Conservation (phyloP, 2,888 invertebrate species). For the Melolontha melolontha region DNA sequence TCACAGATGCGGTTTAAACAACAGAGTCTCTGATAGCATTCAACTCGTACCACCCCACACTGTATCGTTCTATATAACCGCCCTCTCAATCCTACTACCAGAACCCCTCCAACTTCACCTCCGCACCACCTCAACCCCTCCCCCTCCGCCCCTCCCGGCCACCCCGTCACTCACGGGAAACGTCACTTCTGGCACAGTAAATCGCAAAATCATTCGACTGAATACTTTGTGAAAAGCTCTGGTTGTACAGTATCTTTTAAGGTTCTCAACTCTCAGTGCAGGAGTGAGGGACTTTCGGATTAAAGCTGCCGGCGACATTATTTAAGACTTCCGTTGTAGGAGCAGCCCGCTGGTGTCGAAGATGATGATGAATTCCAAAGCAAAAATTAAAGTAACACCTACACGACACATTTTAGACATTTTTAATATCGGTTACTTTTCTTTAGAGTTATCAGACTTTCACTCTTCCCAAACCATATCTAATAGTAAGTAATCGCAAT, state of each 20-base stretch:
- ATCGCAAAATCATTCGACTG: constrained; percentile 60
- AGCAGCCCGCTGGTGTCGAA: too few species aligned
- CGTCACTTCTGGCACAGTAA: constrained; percentile 58
- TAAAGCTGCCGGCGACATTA: constrained; percentile 41
- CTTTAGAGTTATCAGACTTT: too few species aligned
- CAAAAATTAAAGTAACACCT: too few species aligned
- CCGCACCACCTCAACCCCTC: constrained; percentile 36
- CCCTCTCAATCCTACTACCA: constrained; percentile 19
- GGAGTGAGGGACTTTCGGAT: constrained; percentile 38
- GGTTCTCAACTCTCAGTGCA: constrained; percentile 41
- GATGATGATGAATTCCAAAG: too few species aligned
- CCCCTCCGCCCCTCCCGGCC: constrained; percentile 51
- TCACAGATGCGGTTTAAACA: constrained; percentile 61
- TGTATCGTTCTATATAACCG: constrained; percentile 37
- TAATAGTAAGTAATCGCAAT: too few species aligned
- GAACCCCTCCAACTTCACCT: constrained; percentile 10
- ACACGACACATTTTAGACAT: too few species aligned
- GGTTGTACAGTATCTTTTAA: constrained; percentile 55
- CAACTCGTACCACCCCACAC: constrained; percentile 52
- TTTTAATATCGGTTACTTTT: too few species aligned
- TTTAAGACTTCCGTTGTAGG: constrained; percentile 34
- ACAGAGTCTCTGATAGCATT: constrained; percentile 58
- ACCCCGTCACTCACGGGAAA: constrained; percentile 61
- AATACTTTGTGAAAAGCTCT: constrained; percentile 61
- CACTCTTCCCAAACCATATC: too few species aligned